A percentile compares a stretch with the other conserved stretches of the same genome.
Evolutionary conservation across 1,140 invertebrate genomes (phyloP).

Genomic region (Stegodyphus mimosarum): DNA sequence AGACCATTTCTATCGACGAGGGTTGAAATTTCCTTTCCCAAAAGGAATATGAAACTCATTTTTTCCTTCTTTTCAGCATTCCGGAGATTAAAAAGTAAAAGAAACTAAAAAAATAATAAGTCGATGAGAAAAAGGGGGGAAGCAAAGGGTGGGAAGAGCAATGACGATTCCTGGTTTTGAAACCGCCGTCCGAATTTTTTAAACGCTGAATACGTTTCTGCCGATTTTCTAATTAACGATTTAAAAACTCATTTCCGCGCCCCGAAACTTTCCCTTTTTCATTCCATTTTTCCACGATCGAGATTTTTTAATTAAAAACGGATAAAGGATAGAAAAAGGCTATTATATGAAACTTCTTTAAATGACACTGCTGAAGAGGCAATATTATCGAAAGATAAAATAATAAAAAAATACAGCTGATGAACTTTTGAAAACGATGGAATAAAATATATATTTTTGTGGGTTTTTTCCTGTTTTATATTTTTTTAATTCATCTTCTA

Average conservation of each 20-base stretch:
- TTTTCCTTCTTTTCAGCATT: background rate
- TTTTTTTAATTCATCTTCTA: background rate
- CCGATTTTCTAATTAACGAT: constrained; percentile 58
- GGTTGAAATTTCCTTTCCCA: too few relatives aligned
- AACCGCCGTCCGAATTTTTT: background rate
- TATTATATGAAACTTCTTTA: constrained; percentile 27
- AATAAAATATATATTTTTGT: constrained; percentile 28
- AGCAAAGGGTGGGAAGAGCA: background rate
- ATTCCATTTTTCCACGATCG: background rate
- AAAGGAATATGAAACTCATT: too few relatives aligned
- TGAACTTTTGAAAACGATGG: constrained; percentile 44
- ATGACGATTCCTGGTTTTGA: background rate
- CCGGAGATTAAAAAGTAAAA: background rate
- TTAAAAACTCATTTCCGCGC: constrained; percentile 54
- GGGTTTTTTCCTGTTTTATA: background rate
- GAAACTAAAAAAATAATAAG: background rate
- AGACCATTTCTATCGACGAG: too few relatives aligned
- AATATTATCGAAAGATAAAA: constrained; percentile 34
- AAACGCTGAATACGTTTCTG: constrained; percentile 6
- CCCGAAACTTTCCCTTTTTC: background rate
- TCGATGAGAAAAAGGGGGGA: background rate
- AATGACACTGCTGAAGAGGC: constrained; percentile 1
- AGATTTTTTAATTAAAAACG: constrained; percentile 55
- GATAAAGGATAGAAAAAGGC: constrained; percentile 24
- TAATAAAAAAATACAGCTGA: constrained; percentile 48